phyloP scores from a whole-genome alignment of 1,140 invertebrate species.

The Drosophila novamexicana region DNA sequence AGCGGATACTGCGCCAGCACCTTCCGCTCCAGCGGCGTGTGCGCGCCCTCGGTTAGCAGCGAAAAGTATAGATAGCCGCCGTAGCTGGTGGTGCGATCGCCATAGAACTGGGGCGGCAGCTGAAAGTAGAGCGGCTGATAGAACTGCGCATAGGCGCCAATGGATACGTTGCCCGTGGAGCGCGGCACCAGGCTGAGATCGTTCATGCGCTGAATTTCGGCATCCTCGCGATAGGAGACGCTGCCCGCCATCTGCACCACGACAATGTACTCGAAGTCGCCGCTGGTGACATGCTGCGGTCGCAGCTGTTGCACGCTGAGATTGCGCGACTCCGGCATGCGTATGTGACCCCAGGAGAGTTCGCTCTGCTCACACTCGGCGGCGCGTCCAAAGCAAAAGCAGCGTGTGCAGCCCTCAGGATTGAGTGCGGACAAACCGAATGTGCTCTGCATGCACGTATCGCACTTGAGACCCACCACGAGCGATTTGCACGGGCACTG shows the following conservation, averaged over 20 bases:
- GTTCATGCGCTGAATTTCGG: conserved; percentile 84
- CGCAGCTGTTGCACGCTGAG: conserved; percentile 85
- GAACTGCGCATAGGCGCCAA: conserved; percentile 88
- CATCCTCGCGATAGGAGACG: conserved; percentile 68
- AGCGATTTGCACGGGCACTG: conserved; percentile 93
- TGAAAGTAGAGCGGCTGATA: conserved; percentile 94
- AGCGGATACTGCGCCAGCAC: conserved; percentile 89
- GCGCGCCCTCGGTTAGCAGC: conserved; percentile 88
- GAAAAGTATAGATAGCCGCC: conserved; percentile 94
- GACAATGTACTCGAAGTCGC: conserved; percentile 82
- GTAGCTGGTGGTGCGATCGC: conserved; percentile 96
- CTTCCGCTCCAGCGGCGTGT: conserved; percentile 86
- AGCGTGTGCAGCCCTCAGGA: conserved; percentile 92
- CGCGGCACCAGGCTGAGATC: conserved; percentile 85
- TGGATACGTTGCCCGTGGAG: conserved; percentile 87
- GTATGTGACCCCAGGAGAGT: conserved; percentile 91
- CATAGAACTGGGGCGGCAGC: conserved; percentile 92
- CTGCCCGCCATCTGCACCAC: conserved; percentile 75
- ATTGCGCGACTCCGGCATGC: conserved; percentile 86
- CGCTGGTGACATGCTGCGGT: conserved; percentile 57
- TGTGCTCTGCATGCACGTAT: conserved; percentile 92
- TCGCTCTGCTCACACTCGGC: conserved; percentile 91
- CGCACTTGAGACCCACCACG: conserved; percentile 90
- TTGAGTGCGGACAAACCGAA: conserved; percentile 91
- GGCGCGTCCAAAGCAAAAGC: conserved; percentile 95